A percentile compares a stretch with the other conserved stretches of the same genome.
phyloP scores from a whole-genome alignment of 2,888 invertebrate species.

The Ellobium chinense region DNA sequence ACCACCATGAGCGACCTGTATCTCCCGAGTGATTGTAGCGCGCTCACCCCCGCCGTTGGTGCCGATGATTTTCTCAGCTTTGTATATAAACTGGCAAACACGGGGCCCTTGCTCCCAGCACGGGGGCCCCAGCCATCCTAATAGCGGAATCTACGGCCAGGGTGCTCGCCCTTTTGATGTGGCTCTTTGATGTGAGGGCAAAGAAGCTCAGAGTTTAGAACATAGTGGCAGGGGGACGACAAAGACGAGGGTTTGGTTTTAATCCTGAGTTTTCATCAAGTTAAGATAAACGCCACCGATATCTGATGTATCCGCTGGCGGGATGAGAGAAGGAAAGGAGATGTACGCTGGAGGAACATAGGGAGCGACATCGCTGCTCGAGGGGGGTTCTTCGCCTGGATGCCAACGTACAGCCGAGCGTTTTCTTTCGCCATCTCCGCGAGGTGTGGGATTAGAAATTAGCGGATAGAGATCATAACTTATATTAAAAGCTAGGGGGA shows the following conservation, averaged over 20 bases:
- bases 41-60: neutral
- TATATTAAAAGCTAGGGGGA: too few relatives aligned
- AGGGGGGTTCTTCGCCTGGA: neutral
- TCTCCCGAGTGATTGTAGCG: neutral
- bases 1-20: neutral
- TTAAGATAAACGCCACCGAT: constrained; percentile 14
- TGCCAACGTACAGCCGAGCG: too few relatives aligned
- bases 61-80: constrained; percentile 1
- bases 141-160: neutral
- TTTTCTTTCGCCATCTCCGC: too few relatives aligned
- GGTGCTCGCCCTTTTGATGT: neutral
- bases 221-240: neutral
- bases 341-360: neutral
- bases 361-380: neutral
- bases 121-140: neutral
- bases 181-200: constrained; percentile 3
- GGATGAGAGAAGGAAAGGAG: neutral
- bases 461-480: too few relatives aligned
- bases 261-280: constrained; percentile 27
- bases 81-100: constrained; percentile 13
- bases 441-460: too few relatives aligned
- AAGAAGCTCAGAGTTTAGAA: neutral
- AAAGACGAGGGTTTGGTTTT: constrained; percentile 20
- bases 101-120: neutral
- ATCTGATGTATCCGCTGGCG: neutral